Percentiles rank a stretch among this genome's conserved stretches.
Conservation (phyloP, 2,888 invertebrate genomes). For the Sphinx pinastri region DNA sequence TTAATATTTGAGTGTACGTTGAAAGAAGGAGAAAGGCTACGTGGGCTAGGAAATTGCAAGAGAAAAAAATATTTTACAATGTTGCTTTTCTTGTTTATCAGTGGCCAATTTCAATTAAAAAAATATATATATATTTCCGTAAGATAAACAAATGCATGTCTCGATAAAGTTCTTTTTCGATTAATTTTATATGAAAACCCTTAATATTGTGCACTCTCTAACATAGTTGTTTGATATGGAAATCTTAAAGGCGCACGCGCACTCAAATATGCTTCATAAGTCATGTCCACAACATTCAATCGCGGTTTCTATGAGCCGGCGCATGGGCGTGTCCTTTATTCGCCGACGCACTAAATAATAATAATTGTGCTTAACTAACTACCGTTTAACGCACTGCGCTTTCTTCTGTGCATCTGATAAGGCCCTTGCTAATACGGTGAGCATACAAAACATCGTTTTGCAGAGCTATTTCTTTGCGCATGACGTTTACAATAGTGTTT, state of each 20-base stretch:
- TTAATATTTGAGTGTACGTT: neutral
- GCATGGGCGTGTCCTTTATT: conserved; percentile 75
- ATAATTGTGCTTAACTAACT: conserved; percentile 80
- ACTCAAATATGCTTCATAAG: too few species aligned
- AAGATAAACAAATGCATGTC: too few species aligned
- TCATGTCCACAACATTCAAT: conserved; percentile 44
- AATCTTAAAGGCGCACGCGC: conserved; percentile 19
- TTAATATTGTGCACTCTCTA: too few species aligned
- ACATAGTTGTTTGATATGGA: too few species aligned
- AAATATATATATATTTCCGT: too few species aligned
- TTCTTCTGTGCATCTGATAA: conserved; percentile 78
- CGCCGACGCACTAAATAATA: conserved; percentile 79
- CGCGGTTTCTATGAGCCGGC: conserved; percentile 38
- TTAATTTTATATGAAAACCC: too few species aligned
- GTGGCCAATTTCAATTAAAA: too few species aligned
- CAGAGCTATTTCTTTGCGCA: neutral
- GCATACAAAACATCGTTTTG: conserved; percentile 18
- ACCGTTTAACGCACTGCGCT: conserved; percentile 79
- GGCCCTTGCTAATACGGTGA: conserved; percentile 18
- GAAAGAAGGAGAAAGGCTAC: neutral
- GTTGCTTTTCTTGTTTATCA: too few species aligned
- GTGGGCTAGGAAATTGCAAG: too few species aligned
- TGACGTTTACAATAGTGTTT: neutral
- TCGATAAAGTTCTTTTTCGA: too few species aligned
- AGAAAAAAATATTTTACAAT: too few species aligned